Base-by-base conservation (phyloP, 1,140 invertebrate species). In the Physella acuta region DNA sequence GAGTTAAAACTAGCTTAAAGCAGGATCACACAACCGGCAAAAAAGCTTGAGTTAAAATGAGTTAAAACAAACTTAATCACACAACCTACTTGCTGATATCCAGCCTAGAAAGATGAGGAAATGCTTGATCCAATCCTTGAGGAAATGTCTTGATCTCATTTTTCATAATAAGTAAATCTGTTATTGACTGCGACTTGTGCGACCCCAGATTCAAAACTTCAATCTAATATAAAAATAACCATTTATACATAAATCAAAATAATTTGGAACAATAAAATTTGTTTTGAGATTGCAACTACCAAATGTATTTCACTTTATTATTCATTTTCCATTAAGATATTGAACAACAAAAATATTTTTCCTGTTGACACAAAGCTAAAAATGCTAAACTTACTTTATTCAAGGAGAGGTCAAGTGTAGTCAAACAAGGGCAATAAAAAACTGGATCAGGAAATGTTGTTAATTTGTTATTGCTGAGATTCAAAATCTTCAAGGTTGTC, bases 131-230 rank as follows among this genome's bases (percentile, higher is more conserved):
- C 30, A 75, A 28, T 16, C 66, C 33, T 3, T 2, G 5, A 11
- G 73, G 73, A 55, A 75, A 75, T 0, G 62, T 14, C 1, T 14
- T 52, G 33, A 75, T 34, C 26, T 34, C 49, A 55, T 75, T 75
- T 34, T 66, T 61, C 20, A 49, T 53, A 1, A 68, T 17, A n/a
- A 67, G 59, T 39, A 75, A 44, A 24, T 70, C 59, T 28, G 53
- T 26, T 31, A 75, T 33, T 24, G 31, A 4, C 49, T 69, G 34
- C 24, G 53, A 51, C n/a, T 58, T 34, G 30, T 34, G 56, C 20
- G 20, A 44, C 3, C 5, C 26, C 3, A 62, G 44, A 24, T n/a
- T 24, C n/a, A 44, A 44, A 34, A 34, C 5, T 62, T 33, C 28
- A 49, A 62, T 62, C 60, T 49, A 26, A 3, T 24, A 2, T 11